Evolutionary conservation across 2,113 vertebrate genomes (phyloP), one percentile per base, ranked within the genome.

Genomic region (Plecturocebus donacophilus): DNA sequence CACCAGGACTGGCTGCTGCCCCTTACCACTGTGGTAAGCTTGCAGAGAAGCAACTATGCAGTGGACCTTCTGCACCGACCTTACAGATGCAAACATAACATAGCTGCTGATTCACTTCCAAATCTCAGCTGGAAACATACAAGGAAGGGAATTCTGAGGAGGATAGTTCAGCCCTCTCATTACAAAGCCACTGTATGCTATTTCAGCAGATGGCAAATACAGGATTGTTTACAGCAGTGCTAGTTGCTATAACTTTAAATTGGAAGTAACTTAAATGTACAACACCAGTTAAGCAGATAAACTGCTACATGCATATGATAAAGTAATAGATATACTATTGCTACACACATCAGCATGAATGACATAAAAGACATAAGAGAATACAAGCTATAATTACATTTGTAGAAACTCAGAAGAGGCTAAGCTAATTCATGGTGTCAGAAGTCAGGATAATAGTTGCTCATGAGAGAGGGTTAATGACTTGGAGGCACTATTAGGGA

Each of bases 1-100:
- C 35, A 0, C 45, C 32, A 23, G 66, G 32, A 35, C 27, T 56
- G 19, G 32, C 76, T 91, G 68, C 87, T 19, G 25, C 19, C 17
- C 40, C 8, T 5, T 14, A 6, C 40, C n/a, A 5, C 1, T 27
- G 66, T 2, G 19, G 21, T 12, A 30, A 79, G 40, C 66, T 20
- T 58, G 30, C 58, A 61, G 47, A 30, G 8, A 13, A 61, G 35
- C 81, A 45, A 1, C 49, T 23, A 0, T 6, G 9, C n/a, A 10
- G 25, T 2, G 2, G 17, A 38, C 27, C 38, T 47, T 35, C 82
- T 21, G 38, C 12, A 10, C 16, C 38, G 3, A 8, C 68, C 32
- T 85, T 58, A 47, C 8, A 40, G 23, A 6, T n/a, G 1, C 8
- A 52, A 52, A 68, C 19, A 7, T 11, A 1, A 0, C 0, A 0